Evolutionary conservation across 2,888 invertebrate genomes (phyloP).

Genomic region (Phania funesta): DNA sequence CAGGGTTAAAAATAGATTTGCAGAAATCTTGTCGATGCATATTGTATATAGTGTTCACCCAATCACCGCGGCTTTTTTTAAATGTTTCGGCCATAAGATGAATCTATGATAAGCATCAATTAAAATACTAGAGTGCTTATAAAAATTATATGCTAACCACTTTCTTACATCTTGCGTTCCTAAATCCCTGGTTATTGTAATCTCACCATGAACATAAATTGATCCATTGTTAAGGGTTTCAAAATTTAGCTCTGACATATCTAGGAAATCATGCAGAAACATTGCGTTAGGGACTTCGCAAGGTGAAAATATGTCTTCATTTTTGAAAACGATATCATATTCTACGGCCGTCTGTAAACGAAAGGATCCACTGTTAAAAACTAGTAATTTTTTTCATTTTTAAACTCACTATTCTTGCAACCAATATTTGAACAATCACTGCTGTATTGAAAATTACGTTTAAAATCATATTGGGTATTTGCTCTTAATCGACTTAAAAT

Average conservation of each 20-base stretch:
- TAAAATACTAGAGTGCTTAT: neutral
- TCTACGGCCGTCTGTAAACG: neutral
- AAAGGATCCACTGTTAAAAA: neutral
- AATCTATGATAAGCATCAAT: neutral
- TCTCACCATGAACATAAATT: neutral
- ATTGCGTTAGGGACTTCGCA: neutral
- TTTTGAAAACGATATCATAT: neutral
- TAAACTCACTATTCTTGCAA: no score
- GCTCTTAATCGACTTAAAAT: no score
- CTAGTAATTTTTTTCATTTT: no score
- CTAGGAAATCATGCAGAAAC: neutral
- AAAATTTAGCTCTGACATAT: neutral
- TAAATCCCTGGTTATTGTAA: neutral
- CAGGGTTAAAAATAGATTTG: neutral
- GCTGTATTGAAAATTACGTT: no score
- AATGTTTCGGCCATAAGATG: neutral
- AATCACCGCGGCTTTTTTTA: neutral
- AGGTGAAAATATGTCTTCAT: neutral
- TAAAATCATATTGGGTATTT: no score
- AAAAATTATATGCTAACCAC: neutral
- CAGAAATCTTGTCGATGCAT: neutral
- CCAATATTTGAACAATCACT: no score
- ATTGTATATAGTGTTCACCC: neutral
- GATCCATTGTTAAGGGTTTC: neutral
- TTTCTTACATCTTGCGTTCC: neutral